Conservation (phyloP, 2,888 invertebrate genomes). For the Tachina lurida region DNA sequence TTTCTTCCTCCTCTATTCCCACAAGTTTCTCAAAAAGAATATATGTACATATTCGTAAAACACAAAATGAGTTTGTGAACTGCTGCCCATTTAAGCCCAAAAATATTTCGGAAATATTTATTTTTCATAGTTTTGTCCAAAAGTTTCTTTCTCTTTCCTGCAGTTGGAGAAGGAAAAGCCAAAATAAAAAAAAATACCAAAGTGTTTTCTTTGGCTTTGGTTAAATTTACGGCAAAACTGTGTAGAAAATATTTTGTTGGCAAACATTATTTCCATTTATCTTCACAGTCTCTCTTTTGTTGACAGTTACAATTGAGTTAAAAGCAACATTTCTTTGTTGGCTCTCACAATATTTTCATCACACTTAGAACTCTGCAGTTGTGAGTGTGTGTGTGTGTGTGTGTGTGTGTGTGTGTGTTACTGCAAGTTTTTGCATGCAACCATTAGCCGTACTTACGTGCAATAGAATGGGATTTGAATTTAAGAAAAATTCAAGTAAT, state of each 20-base stretch:
- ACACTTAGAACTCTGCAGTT: not conserved
- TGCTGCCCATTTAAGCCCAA: conserved; percentile 36
- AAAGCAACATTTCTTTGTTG: conserved; percentile 65
- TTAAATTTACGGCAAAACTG: conserved; percentile 59
- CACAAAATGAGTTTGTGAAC: conserved; percentile 37
- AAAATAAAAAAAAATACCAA: conserved; percentile 42
- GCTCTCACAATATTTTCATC: conserved; percentile 49
- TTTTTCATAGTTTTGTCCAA: conserved; percentile 48
- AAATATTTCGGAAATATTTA: conserved; percentile 58
- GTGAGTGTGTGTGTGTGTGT: not conserved
- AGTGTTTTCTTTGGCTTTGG: conserved; percentile 44
- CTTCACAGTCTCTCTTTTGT: conserved; percentile 60
- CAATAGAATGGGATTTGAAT: not conserved
- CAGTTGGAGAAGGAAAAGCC: not conserved
- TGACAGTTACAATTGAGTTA: conserved; percentile 70
- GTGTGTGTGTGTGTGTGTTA: not conserved
- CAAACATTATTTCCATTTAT: conserved; percentile 64
- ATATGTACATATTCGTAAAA: no score
- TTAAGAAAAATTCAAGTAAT: conserved; percentile 10
- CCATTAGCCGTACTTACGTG: not conserved
- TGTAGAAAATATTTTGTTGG: conserved; percentile 57
- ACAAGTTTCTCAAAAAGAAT: no score
- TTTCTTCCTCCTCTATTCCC: no score
- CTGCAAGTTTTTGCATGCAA: no score
- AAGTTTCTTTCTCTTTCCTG: conserved; percentile 29